Evolutionary conservation across 2,888 invertebrate species (phyloP), one percentile per base, ranked within the genome.

Genomic region (Pocota personata): DNA sequence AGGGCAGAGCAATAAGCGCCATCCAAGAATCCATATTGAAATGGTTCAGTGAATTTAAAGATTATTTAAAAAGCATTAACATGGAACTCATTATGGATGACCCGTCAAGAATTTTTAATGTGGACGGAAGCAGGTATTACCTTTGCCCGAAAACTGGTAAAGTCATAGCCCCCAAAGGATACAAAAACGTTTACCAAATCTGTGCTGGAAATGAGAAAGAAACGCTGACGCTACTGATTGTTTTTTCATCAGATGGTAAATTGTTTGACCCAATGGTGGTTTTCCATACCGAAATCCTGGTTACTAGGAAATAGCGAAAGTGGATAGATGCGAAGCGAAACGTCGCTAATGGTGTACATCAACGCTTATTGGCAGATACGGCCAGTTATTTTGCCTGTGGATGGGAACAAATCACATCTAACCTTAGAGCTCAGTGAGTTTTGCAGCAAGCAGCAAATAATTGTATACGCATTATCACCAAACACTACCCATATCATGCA

Each of bases 121-220:
- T n/a, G n/a, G n/a, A n/a, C n/a, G n/a, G n/a, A n/a, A n/a, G n/a
- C n/a, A n/a, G n/a, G n/a, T n/a, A n/a, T n/a, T n/a, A n/a, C n/a
- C n/a, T n/a, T n/a, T n/a, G n/a, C n/a, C n/a, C n/a, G n/a, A n/a
- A n/a, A n/a, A n/a, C n/a, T n/a, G n/a, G n/a, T n/a, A n/a, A n/a
- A n/a, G n/a, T n/a, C n/a, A n/a, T n/a, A n/a, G n/a, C n/a, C n/a
- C n/a, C n/a, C n/a, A n/a, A n/a, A n/a, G n/a, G n/a, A n/a, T n/a
- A n/a, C n/a, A n/a, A n/a, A n/a, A n/a, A 35, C 12, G 2, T 24
- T 24, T 24, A n/a, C n/a, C n/a, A n/a, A n/a, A n/a, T n/a, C n/a
- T n/a, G n/a, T n/a, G n/a, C n/a, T n/a, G n/a, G n/a, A 1, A 83
- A 58, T 72, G 77, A 77, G 55, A 73, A 78, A 32, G 69, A 75